These are phyloP conservation scores for Poeciliopsis presidionis DNA, from an alignment of 2,797 vertebrate species.

Conservation along the genomic window DNA sequence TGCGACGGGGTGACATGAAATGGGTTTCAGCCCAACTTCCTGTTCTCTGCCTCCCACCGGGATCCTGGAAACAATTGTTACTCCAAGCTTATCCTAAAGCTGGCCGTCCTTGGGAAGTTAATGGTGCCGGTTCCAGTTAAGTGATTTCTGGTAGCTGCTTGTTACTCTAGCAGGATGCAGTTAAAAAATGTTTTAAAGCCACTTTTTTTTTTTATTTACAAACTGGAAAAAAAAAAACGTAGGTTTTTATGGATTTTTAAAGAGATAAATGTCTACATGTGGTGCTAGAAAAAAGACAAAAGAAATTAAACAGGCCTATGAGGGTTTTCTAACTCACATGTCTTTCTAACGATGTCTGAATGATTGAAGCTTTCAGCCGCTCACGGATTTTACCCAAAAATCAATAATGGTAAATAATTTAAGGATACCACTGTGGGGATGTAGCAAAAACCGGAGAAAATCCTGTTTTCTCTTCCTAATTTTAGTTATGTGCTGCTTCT, in stretches of 20 bases:
- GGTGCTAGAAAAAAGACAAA: background rate
- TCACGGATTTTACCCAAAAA: constrained; percentile 18
- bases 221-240: background rate
- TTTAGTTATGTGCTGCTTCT: constrained; percentile 25
- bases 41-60: background rate
- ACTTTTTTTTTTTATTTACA: too few relatives aligned
- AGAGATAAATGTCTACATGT: background rate
- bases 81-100: constrained; percentile 1
- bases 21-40: background rate
- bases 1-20: constrained; percentile 1
- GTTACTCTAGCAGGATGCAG: background rate
- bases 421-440: constrained; percentile 16
- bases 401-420: constrained; percentile 22
- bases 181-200: background rate
- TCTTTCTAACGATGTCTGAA: constrained; percentile 10
- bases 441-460: constrained; percentile 21
- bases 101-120: background rate
- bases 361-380: constrained; percentile 11
- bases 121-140: background rate
- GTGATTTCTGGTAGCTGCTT: constrained; percentile 2
- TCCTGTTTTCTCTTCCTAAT: constrained; percentile 12
- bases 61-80: constrained; percentile 1
- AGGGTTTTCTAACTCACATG: background rate
- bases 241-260: background rate
- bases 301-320: background rate